Evolutionary conservation across 2,113 vertebrate genomes (phyloP), one percentile per base, ranked within the genome.

Genomic region (Sclerurus mexicanus): DNA sequence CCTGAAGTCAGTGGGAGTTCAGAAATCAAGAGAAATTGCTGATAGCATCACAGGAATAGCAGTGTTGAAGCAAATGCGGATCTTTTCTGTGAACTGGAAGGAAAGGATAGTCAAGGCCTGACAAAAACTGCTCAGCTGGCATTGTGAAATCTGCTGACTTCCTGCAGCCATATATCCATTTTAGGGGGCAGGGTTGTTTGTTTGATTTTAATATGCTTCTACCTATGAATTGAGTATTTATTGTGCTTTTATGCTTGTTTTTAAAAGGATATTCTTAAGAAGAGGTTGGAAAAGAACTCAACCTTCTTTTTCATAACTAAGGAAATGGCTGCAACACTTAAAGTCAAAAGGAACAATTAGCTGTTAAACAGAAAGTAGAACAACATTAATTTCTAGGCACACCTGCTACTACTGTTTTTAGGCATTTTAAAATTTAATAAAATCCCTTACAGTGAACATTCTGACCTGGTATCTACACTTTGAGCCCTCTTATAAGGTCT

Each of bases 21-120:
- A 67, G 75, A 80, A 94, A 86, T 60, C 27, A 81, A 56, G 60
- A 53, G 56, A 66, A 90, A 93, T 84, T 69, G 55, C 46, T 95
- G 0, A 0, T 78, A 55, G 60, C 59, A 52, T 50, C n/a, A 52
- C 35, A 47, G 30, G 7, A 68, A 59, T 15, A 44, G 50, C 14
- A 68, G 33, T 31, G 19, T 9, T 86, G 47, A 60, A 46, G 17
- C 20, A 87, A 82, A 75, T 6, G 24, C 37, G 39, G 20, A 58
- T 73, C 30, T 90, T 79, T 76, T 55, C 81, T 89, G 63, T 59
- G 59, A 94, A 74, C 20, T 91, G 37, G n/a, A 93, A 93, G 18
- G 35, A 63, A 87, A 80, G 39, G 47, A 90, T 1, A 2, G 77
- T n/a, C 49, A 80, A 77, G 28, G 30, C 47, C 5, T 0, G 9